Evolutionary conservation across 2,888 invertebrate species (phyloP), one percentile per base, ranked within the genome.

Genomic region (Parnassius apollo): DNA sequence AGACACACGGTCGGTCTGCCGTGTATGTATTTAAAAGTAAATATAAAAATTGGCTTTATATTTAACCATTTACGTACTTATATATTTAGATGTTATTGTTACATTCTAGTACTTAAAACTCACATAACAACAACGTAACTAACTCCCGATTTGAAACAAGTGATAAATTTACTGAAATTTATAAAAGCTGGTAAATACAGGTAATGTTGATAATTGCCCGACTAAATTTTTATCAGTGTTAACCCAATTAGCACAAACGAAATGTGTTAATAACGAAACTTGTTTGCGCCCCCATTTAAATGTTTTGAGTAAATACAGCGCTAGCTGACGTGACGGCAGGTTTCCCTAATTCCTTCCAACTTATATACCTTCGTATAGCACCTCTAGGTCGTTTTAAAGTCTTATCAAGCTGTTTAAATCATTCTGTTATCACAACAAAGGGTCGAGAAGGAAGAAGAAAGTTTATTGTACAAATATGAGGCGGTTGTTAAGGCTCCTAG

Each of bases 401-500:
- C 59, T 62, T 62, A 62, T 62, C 62, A n/a, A 11, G 18, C 12
- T 44, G 58, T 59, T 57, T 49, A 55, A 50, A 13, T n/a, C 48
- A 42, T 45, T 42, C 53, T 46, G 18, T 59, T 62, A 62, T 62
- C 62, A 49, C 13, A 49, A 50, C 54, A 18, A 50, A 62, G 57
- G 61, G 64, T 60, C 60, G 62, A 58, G 64, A 54, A 46, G 56
- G 55, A 35, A 64, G 62, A 61, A 62, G 35, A 50, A 65, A 66
- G 66, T 66, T 66, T 68, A 65, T 66, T 61, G 64, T 66, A 56
- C 60, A 65, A 65, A 68, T 64, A 68, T 12, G 54, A 46, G 60
- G 66, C 44, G 71, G 72, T 72, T 75, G 75, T 78, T 77, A 77
- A 75, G 74, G 74, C 78, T 75, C 67, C 77, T 67, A 72, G 62